A percentile compares a stretch with the other conserved stretches of the same genome.
Evolutionary conservation across 2,888 invertebrate species (phyloP).

Genomic region (Sphaeridia pumilis): DNA sequence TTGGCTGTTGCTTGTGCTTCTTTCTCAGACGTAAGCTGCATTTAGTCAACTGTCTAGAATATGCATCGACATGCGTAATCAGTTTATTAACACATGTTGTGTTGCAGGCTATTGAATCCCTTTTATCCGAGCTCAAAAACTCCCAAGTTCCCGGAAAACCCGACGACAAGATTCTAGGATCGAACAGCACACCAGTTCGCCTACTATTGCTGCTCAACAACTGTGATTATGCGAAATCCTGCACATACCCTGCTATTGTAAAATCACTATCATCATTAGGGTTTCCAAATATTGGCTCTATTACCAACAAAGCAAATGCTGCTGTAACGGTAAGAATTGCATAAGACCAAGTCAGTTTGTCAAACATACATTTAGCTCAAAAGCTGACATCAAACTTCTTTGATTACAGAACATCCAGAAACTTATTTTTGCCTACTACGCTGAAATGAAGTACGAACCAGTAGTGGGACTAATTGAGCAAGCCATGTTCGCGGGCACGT

Average conservation of each 20-base stretch:
- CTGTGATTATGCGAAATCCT: slow-evolving; percentile 67
- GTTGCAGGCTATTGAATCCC: background rate
- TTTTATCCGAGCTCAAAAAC: background rate
- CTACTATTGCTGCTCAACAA: slow-evolving; percentile 78
- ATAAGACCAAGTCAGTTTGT: background rate
- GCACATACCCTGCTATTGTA: slow-evolving; percentile 59
- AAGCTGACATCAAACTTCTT: too few species aligned
- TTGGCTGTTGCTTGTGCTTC: slow-evolving; percentile 28
- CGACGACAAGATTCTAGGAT: background rate
- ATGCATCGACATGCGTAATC: too few species aligned
- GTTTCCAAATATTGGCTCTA: slow-evolving; percentile 61
- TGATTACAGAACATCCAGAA: slow-evolving; percentile 35
- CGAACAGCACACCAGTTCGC: slow-evolving; percentile 43
- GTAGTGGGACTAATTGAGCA: slow-evolving; percentile 89
- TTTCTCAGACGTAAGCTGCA: slow-evolving; percentile 35
- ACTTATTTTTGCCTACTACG: slow-evolving; percentile 40
- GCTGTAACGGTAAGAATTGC: slow-evolving; percentile 35
- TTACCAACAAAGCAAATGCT: slow-evolving; percentile 49
- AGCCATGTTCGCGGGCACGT: slow-evolving; percentile 83
- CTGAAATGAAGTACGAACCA: slow-evolving; percentile 83
- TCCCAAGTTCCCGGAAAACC: background rate
- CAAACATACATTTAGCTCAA: too few species aligned
- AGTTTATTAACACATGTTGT: too few species aligned
- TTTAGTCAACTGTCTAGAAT: too few species aligned
- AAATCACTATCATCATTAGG: slow-evolving; percentile 55